phyloP scores from a whole-genome alignment of 1,140 invertebrate species.

The Drosophila nigrodunni region DNA sequence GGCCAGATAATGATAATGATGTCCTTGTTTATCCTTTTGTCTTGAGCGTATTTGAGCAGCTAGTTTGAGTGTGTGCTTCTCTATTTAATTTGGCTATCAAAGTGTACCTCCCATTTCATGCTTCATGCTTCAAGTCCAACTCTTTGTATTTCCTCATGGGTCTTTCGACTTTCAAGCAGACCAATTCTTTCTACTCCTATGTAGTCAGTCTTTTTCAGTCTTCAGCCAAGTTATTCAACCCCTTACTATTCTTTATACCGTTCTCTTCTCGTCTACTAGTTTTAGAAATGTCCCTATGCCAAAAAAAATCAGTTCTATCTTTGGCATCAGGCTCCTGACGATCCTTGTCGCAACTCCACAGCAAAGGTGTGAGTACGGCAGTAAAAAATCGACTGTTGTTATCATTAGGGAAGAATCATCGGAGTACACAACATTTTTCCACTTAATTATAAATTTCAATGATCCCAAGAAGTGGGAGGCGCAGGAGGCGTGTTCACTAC shows the following conservation, averaged over 20 bases:
- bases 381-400: slow-evolving; percentile 16
- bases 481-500: neutral
- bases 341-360: slow-evolving; percentile 33
- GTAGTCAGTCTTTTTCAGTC: too few relatives aligned
- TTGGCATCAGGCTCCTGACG: slow-evolving; percentile 35
- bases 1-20: slow-evolving; percentile 46
- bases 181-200: too few relatives aligned
- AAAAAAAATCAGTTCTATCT: slow-evolving; percentile 44
- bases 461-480: slow-evolving; percentile 29
- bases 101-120: neutral
- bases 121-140: slow-evolving; percentile 4
- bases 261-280: too few relatives aligned
- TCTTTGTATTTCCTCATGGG: too few relatives aligned
- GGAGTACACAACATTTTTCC: slow-evolving; percentile 65
- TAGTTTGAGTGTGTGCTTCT: too few relatives aligned
- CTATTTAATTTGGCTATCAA: too few relatives aligned
- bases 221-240: too few relatives aligned
- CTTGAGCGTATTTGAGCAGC: slow-evolving; percentile 25
- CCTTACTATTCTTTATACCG: too few relatives aligned
- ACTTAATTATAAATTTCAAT: slow-evolving; percentile 83
- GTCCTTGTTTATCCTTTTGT: neutral
- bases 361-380: slow-evolving; percentile 10
- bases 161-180: too few relatives aligned
- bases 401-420: slow-evolving; percentile 32
- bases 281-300: neutral